Percentiles rank a stretch among this genome's conserved stretches.
Conservation (phyloP, 1,140 invertebrate genomes). For the Atta texana region DNA sequence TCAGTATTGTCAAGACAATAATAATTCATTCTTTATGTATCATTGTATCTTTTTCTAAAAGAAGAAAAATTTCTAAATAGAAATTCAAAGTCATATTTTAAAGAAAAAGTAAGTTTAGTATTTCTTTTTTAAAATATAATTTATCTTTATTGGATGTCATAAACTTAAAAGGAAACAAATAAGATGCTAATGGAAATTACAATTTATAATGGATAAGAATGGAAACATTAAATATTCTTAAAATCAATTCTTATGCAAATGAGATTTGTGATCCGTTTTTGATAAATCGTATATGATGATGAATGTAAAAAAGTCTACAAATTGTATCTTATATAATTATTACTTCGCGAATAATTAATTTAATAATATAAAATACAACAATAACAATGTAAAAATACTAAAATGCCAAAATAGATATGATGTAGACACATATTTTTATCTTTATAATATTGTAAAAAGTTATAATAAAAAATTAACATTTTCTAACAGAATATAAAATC, state of each 20-base stretch:
- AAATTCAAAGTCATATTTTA: not conserved
- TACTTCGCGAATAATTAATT: not conserved
- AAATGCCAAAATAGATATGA: not conserved
- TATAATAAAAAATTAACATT: not conserved
- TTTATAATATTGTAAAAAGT: constrained; percentile 3
- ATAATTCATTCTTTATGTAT: not conserved
- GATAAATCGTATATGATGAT: not conserved
- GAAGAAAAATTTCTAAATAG: too few species aligned
- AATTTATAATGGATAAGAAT: not conserved
- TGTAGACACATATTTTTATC: not conserved
- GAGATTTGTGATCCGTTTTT: not conserved
- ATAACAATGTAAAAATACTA: not conserved
- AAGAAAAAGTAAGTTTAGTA: not conserved
- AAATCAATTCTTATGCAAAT: not conserved
- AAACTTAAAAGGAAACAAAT: not conserved
- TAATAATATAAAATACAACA: not conserved
- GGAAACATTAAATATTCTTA: not conserved
- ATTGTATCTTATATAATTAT: not conserved
- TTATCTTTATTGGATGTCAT: not conserved
- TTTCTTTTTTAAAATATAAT: not conserved
- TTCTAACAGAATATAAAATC: not conserved
- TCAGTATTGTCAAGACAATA: not conserved
- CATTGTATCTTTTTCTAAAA: not conserved
- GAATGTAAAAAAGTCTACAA: not conserved
- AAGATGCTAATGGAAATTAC: not conserved